These are phyloP conservation scores for Drosophila ironensis DNA, from an alignment of 1,140 invertebrate genomes.

Conservation along the genomic window DNA sequence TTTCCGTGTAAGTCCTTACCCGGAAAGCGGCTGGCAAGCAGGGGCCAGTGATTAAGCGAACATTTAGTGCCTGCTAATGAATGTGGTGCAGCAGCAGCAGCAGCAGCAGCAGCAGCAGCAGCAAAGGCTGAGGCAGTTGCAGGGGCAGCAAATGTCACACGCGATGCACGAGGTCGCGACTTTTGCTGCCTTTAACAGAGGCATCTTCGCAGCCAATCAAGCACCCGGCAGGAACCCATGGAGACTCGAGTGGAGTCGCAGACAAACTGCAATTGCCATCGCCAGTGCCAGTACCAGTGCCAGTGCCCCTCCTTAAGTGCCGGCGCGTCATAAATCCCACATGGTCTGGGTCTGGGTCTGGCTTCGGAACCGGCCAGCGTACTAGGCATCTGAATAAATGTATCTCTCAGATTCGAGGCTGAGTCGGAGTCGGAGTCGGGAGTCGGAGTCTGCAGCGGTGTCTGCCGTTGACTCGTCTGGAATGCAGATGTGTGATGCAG, in stretches of 20 bases:
- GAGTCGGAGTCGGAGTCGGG: slow-evolving; percentile 11
- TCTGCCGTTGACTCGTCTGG: slow-evolving; percentile 18
- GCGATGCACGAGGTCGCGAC: slow-evolving; percentile 72
- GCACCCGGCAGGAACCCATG: slow-evolving; percentile 26
- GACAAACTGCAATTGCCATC: slow-evolving; percentile 57
- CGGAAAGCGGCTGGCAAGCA: slow-evolving; percentile 34
- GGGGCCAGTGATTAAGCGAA: slow-evolving; percentile 70
- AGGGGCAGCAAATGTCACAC: slow-evolving; percentile 70
- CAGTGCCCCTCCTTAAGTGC: slow-evolving; percentile 51
- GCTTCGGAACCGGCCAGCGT: slow-evolving; percentile 2
- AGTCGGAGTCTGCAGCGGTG: slow-evolving; percentile 27
- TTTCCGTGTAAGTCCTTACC: slow-evolving; percentile 14
- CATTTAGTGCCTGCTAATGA: slow-evolving; percentile 79
- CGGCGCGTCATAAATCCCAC: slow-evolving; percentile 72
- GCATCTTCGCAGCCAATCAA: slow-evolving; percentile 60
- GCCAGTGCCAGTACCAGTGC: background rate
- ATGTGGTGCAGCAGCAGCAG: slow-evolving; percentile 63
- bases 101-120: slow-evolving; percentile 22
- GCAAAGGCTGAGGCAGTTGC: slow-evolving; percentile 31
- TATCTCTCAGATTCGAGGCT: slow-evolving; percentile 14
- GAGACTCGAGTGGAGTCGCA: too few species aligned
- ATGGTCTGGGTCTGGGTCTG: slow-evolving; percentile 70
- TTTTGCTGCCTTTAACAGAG: slow-evolving; percentile 47
- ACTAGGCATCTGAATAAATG: background rate
- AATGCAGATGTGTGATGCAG: slow-evolving; percentile 5